Evolutionary conservation across 2,113 vertebrate genomes (phyloP).

Genomic region (Pavo muticus): DNA sequence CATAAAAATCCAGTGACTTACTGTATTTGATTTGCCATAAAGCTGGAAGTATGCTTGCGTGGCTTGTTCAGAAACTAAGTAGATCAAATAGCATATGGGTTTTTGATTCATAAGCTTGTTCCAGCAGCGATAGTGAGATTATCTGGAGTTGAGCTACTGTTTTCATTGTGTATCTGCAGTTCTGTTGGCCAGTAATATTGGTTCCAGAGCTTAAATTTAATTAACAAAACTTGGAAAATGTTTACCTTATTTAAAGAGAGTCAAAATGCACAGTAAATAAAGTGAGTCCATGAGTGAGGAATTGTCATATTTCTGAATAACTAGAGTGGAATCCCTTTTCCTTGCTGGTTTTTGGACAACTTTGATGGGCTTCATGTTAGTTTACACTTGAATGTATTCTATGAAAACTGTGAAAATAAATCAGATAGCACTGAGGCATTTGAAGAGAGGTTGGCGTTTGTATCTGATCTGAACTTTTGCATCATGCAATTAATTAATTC

Average conservation of each 20-base stretch:
- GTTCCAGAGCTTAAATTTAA: background rate
- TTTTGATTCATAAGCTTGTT: background rate
- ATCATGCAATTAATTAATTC: background rate
- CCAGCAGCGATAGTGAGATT: background rate
- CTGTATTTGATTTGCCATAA: background rate
- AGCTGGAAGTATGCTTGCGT: background rate
- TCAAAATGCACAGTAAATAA: background rate
- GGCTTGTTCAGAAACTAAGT: rapidly evolving
- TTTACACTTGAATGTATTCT: background rate
- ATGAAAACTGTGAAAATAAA: background rate
- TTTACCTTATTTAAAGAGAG: background rate
- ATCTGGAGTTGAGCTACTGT: background rate
- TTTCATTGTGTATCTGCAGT: background rate
- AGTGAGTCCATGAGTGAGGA: rapidly evolving
- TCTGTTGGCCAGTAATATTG: background rate
- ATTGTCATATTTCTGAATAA: background rate
- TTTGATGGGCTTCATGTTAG: rapidly evolving
- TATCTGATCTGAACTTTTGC: background rate
- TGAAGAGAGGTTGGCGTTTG: background rate
- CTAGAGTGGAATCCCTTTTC: background rate
- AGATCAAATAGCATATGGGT: background rate
- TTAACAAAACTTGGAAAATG: background rate
- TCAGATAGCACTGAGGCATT: rapidly evolving
- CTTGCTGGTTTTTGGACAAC: background rate
- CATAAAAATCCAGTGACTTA: slow-evolving; percentile 13